Evolutionary conservation across 2,113 vertebrate genomes (phyloP).

Genomic region (Tragelaphus scriptus): DNA sequence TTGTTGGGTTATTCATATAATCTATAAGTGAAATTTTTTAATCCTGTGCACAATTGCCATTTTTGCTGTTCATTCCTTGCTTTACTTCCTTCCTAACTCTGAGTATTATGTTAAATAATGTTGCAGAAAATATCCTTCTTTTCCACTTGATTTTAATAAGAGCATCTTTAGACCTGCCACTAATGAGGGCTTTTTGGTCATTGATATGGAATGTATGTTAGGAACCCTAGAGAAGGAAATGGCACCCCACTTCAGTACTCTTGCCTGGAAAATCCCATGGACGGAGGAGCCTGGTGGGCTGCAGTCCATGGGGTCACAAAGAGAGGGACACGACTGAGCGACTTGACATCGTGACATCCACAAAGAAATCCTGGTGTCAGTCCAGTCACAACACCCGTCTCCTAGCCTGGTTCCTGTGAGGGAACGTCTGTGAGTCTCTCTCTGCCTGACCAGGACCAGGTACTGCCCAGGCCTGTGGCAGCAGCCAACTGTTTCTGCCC

Average conservation of each 20-base stretch:
- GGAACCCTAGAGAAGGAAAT: background rate
- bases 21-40: background rate
- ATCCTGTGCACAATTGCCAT: background rate
- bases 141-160: conserved; percentile 20
- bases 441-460: background rate
- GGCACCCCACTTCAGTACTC: background rate
- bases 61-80: conserved; percentile 3
- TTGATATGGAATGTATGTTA: background rate
- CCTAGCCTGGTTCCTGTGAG: background rate
- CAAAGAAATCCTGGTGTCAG: background rate
- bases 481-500: background rate
- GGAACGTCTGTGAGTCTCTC: background rate
- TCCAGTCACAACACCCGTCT: background rate
- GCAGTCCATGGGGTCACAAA: background rate
- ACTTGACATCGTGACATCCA: background rate
- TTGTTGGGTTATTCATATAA: background rate
- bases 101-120: conserved; percentile 1
- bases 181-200: background rate
- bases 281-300: background rate
- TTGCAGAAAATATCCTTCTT: background rate
- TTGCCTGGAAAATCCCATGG: background rate
- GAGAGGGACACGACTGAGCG: background rate
- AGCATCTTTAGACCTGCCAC: background rate
- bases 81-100: background rate
- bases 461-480: background rate